A percentile compares a stretch with the other conserved stretches of the same genome.
Evolutionary conservation across 64 coral and sea anemone species (phyloP).

Genomic region (Stichodactyla helianthus): DNA sequence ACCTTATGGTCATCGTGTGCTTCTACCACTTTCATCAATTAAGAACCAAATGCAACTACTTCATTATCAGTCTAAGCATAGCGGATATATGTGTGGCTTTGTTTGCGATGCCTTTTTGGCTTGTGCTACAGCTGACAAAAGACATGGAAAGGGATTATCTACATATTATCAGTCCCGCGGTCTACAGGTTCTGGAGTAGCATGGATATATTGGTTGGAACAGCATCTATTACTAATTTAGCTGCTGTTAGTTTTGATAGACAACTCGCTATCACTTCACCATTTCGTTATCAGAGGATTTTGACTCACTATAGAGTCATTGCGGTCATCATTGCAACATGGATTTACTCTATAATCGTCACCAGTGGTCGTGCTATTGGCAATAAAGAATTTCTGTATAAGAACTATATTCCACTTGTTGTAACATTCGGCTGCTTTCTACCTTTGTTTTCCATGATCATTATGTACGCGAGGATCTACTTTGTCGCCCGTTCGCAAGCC

Average conservation of each 20-base stretch:
- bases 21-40: conserved; percentile 68
- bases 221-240: conserved; percentile 80
- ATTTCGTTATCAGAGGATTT: conserved; percentile 54
- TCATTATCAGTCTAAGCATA: conserved; percentile 85
- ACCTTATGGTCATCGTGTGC: conserved; percentile 62
- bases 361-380: not conserved
- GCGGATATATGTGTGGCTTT: conserved; percentile 76
- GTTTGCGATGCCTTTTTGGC: conserved; percentile 81
- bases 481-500: conserved; percentile 69
- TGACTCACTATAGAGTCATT: conserved; percentile 52
- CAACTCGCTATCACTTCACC: conserved; percentile 80
- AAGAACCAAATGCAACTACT: conserved; percentile 87
- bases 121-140: conserved; percentile 59
- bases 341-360: conserved; percentile 66
- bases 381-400: not conserved
- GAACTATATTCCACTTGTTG: conserved; percentile 38
- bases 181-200: conserved; percentile 58
- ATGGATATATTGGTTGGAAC: conserved; percentile 66
- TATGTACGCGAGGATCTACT: conserved; percentile 81
- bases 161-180: not conserved
- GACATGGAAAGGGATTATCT: conserved; percentile 19
- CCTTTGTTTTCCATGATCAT: conserved; percentile 71
- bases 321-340: conserved; percentile 59
- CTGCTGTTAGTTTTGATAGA: conserved; percentile 84
- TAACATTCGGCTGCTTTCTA: conserved; percentile 50